phyloP scores from a whole-genome alignment of 2,797 vertebrate genomes.

The Ctenochaetus hawaiiensis region DNA sequence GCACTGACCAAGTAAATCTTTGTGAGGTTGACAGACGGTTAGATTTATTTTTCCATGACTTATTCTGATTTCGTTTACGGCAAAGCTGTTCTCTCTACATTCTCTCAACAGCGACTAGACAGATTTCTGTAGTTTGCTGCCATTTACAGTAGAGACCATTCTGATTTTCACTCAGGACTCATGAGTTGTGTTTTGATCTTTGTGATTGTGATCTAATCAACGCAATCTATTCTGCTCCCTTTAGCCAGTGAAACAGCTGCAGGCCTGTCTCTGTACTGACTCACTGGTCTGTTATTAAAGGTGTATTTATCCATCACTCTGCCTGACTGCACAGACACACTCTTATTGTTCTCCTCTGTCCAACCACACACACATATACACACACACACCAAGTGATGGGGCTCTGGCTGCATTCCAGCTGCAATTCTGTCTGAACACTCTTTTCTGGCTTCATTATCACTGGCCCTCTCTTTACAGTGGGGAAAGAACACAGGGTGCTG shows the following conservation, averaged over 20 bases:
- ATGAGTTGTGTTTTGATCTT: slow-evolving; percentile 15
- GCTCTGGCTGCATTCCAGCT: slow-evolving; percentile 65
- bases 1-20: slow-evolving; percentile 10
- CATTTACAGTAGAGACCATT: slow-evolving; percentile 1
- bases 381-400: slow-evolving; percentile 34
- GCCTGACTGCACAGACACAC: slow-evolving; percentile 59
- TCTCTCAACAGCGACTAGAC: neutral
- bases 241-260: slow-evolving; percentile 39
- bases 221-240: slow-evolving; percentile 18
- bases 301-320: slow-evolving; percentile 67
- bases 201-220: slow-evolving; percentile 33
- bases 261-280: slow-evolving; percentile 40
- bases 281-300: slow-evolving; percentile 64
- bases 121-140: slow-evolving; percentile 6
- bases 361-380: slow-evolving; percentile 27
- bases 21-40: slow-evolving; percentile 6
- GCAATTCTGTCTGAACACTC: slow-evolving; percentile 57
- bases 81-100: neutral
- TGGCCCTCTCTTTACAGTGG: slow-evolving; percentile 58
- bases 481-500: slow-evolving; percentile 56
- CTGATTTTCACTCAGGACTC: neutral
- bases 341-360: slow-evolving; percentile 55
- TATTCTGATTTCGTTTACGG: slow-evolving; percentile 10
- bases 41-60: slow-evolving; percentile 25
- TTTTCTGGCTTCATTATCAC: slow-evolving; percentile 69